Base-by-base conservation (phyloP, 1,140 invertebrate genomes). In the Drosophila miranda region DNA sequence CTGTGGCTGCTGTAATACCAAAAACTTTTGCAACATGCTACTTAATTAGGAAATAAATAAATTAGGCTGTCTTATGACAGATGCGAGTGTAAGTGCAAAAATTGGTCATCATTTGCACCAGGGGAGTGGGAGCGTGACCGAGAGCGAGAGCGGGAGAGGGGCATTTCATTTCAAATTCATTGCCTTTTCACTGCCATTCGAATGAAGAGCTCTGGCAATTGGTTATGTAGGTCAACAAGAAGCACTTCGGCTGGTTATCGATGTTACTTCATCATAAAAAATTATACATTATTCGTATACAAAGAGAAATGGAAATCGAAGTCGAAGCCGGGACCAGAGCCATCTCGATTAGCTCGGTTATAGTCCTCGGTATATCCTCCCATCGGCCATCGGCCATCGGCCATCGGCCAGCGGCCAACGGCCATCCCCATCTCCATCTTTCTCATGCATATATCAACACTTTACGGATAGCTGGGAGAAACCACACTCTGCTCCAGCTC, bases 21-120 rank as follows among this genome's bases (percentile, higher is more conserved):
- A 75, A 66, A 81, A 75, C 57, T 81, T 81, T 49, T 57, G 50
- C 54, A 66, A 58, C 75, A 64, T 67, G 62, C 72, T 73, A 84
- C 81, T 84, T 86, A 86, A 86, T 86, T 86, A 86, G 82, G 61
- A 81, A 75, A 86, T 86, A 78, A 71, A 87, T 87, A 78, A 75
- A 87, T 86, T 87, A 81, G 60, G 52, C 64, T 71, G 68, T 61
- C 68, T 38, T 38, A 38, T 38, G 34, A 38, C 34, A 38, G 34
- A 11, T 38, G 11, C 34, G 34, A 13, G 34, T 13, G 11, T 38
- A 38, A 38, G 34, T 38, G 34, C 34, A 38, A 38, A 38, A 38
- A 38, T 38, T 38, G 34, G 11, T 38, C 34, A 38, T 38, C 34
- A 38, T 38, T 38, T 38, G 34, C 34, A 38, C 34, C 13, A 5